Evolutionary conservation across 1,140 invertebrate genomes (phyloP).

Genomic region (Sinella curviseta): DNA sequence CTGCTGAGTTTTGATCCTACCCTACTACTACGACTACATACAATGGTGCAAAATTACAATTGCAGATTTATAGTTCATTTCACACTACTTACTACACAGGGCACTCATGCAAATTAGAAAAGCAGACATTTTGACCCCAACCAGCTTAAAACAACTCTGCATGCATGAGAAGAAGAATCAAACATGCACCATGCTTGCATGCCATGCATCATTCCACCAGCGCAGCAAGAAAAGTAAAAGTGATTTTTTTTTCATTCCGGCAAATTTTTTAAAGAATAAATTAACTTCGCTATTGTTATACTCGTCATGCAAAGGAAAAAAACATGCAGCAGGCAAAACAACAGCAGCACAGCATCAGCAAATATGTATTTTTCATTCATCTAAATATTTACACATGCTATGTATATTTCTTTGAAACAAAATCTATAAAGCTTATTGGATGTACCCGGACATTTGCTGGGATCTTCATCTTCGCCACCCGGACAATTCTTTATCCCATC

Average conservation of each 20-base stretch:
- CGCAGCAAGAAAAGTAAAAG: background rate
- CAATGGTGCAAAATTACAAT: background rate
- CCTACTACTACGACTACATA: background rate
- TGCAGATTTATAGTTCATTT: conserved; percentile 12
- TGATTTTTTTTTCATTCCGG: too few relatives aligned
- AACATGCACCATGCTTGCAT: background rate
- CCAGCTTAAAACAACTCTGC: background rate
- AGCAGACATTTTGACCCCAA: conserved; percentile 7
- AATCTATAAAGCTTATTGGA: conserved; percentile 29
- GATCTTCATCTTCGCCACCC: conserved; percentile 70
- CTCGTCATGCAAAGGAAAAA: background rate
- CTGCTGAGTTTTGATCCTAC: background rate
- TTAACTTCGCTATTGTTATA: too few relatives aligned
- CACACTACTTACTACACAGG: background rate
- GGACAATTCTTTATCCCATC: conserved; percentile 68
- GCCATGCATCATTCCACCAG: background rate
- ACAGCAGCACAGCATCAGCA: background rate
- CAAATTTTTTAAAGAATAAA: too few relatives aligned
- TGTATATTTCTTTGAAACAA: conserved; percentile 29
- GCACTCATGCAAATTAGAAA: conserved; percentile 23
- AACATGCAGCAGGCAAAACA: background rate
- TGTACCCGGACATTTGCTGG: conserved; percentile 35
- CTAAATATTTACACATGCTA: conserved; percentile 49
- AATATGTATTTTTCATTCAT: background rate
- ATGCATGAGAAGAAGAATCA: background rate